Percentiles rank a stretch among this genome's conserved stretches.
Conservation (phyloP, 2,113 vertebrate species). For the Catharus minimus region DNA sequence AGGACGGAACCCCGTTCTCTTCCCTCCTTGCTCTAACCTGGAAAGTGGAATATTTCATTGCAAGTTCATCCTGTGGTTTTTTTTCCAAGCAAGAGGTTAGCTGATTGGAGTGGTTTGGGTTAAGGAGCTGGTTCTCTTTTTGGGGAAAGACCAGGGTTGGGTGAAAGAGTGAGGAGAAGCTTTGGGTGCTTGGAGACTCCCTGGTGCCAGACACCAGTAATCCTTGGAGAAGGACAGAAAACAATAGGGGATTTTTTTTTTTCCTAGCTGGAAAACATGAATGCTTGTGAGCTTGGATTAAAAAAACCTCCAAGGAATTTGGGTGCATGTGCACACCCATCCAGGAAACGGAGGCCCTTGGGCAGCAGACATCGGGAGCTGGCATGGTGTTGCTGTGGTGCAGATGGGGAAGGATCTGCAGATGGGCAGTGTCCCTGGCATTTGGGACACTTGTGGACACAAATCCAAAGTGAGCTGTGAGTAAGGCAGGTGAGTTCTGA, state of each 20-base stretch:
- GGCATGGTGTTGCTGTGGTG: neutral
- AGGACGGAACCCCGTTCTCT: neutral
- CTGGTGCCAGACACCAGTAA: accelerated
- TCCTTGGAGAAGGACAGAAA: neutral
- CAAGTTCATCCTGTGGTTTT: accelerated
- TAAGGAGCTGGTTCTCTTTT: neutral
- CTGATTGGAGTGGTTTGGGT: neutral
- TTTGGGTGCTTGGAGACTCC: neutral
- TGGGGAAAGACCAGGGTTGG: neutral
- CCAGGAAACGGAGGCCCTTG: neutral
- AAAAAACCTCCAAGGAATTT: neutral
- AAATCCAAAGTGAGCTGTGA: neutral
- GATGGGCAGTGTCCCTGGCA: neutral
- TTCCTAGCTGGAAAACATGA: neutral
- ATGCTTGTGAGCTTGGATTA: neutral
- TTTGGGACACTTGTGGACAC: neutral
- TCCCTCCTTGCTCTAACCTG: neutral
- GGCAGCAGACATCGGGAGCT: neutral
- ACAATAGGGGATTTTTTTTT: neutral
- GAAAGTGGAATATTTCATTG: neutral
- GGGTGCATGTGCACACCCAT: neutral
- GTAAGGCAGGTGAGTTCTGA: neutral
- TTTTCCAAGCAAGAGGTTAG: neutral
- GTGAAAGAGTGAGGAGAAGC: neutral
- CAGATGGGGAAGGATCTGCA: neutral